A percentile compares a stretch with the other conserved stretches of the same genome.
These are phyloP conservation scores for Macrotrachela quadricornifera DNA, from an alignment of 1,140 invertebrate genomes.

Conservation along the genomic window DNA sequence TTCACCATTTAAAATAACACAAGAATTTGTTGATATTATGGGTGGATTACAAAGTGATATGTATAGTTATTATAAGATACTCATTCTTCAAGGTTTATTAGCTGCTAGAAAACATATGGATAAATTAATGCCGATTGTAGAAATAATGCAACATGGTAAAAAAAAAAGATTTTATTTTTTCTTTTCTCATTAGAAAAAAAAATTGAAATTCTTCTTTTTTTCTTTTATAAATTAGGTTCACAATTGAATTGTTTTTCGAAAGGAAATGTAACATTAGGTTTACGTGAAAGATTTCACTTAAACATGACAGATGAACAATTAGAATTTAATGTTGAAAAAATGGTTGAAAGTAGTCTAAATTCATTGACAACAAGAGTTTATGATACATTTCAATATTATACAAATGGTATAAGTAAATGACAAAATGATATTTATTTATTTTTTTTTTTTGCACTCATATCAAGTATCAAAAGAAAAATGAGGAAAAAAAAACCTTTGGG, in stretches of 20 bases:
- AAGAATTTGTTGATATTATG: slow-evolving; percentile 86
- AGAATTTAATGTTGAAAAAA: slow-evolving; percentile 62
- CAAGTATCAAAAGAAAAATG: no score
- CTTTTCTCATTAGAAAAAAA: not conserved
- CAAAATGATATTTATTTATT: no score
- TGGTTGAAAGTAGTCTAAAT: slow-evolving; percentile 78
- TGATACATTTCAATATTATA: slow-evolving; percentile 96
- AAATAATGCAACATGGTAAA: slow-evolving; percentile 57
- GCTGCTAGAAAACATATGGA: slow-evolving; percentile 91
- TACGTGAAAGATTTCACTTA: slow-evolving; percentile 78
- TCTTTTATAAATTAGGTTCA: slow-evolving; percentile 35
- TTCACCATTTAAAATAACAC: slow-evolving; percentile 79
- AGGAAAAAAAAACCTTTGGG: no score
- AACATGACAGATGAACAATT: slow-evolving; percentile 84
- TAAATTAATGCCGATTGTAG: slow-evolving; percentile 74
- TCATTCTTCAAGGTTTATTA: slow-evolving; percentile 79
- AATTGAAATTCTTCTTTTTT: no score
- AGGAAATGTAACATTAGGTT: slow-evolving; percentile 55
- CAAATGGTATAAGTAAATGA: slow-evolving; percentile 58
- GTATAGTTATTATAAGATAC: slow-evolving; percentile 90
- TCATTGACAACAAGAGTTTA: slow-evolving; percentile 92
- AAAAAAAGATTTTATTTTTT: not conserved
- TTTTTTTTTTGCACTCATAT: no score
- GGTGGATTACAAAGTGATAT: slow-evolving; percentile 86
- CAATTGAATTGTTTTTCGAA: slow-evolving; percentile 86